Base-by-base conservation (phyloP, 2,113 vertebrate species). In the Spermophilus dauricus region DNA sequence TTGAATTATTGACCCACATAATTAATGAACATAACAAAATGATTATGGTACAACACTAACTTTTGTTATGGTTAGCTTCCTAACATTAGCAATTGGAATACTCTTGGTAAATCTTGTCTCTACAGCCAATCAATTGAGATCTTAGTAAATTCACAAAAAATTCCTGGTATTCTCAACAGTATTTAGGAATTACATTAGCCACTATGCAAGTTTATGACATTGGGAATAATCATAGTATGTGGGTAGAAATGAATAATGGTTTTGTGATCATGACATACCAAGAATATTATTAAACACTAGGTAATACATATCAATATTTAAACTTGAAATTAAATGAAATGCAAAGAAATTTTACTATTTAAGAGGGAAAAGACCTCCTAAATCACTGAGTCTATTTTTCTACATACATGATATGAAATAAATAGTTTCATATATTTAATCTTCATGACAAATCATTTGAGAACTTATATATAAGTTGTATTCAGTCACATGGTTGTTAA, bases 321-420 rank as follows among this genome's bases (percentile, higher is more conserved):
- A 94, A 93, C 39, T 86, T 91, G 28, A 91, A 83, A 94, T 75
- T 39, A 88, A 96, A 67, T 73, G 72, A 20, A 75, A 84, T 65
- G 14, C 4, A 90, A 93, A 94, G 65, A 82, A 53, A 34, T 75
- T 96, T 48, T 77, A 76, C 39, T 93, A 70, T 9, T 77, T 72
- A 76, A 70, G n/a, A 12, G 2, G 4, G 13, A 7, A 88, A 53
- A 48, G 42, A 48, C 45, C 14, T 94, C 32, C 37, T 80, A 78
- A 10, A 56, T 69, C 32, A 86, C 34, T 76, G 34, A 48, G 13
- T 86, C 93, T 76, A 72, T 61, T 95, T 89, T 89, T 96, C 34
- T 96, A 77, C 94, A 97, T 87, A 91, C 37, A 86, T 14, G 83
- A 83, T 51, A 73, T 85, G 34, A 42, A 97, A 87, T 32, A 45